Conservation (phyloP, 2,797 vertebrate genomes). For the Acrossocheilus fasciatus region DNA sequence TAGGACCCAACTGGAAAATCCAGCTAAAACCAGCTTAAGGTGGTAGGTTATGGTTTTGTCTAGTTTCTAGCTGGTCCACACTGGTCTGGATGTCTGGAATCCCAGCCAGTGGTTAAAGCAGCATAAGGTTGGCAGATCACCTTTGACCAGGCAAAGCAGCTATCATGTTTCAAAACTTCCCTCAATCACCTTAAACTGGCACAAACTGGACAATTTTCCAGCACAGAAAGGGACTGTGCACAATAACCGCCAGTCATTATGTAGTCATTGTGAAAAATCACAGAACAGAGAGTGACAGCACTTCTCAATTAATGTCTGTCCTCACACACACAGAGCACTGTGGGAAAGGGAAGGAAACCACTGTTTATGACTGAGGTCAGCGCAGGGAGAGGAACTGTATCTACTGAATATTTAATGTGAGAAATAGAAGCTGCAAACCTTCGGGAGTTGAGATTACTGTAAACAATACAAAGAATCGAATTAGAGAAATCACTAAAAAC, state of each 20-base stretch:
- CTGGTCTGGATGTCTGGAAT: neutral
- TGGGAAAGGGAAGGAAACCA: conserved; percentile 30
- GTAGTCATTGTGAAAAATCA: conserved; percentile 18
- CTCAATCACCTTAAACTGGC: conserved; percentile 13
- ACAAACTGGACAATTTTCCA: neutral
- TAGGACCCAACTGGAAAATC: conserved; percentile 5
- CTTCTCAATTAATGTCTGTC: neutral
- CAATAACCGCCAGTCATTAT: neutral
- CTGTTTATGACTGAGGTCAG: conserved; percentile 12
- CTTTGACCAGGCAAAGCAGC: neutral
- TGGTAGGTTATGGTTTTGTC: neutral
- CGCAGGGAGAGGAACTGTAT: conserved; percentile 10
- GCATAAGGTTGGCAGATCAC: neutral
- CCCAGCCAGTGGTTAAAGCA: neutral
- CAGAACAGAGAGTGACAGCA: conserved; percentile 5
- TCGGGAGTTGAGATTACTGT: conserved; percentile 38
- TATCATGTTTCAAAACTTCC: neutral
- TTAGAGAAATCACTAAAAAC: neutral
- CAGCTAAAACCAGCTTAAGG: conserved; percentile 4
- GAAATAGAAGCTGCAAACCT: conserved; percentile 42
- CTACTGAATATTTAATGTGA: conserved; percentile 15
- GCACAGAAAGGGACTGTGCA: neutral
- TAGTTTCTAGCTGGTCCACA: neutral
- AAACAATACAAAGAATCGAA: conserved; percentile 27
- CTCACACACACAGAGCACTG: conserved; percentile 22